Evolutionary conservation across 2,888 invertebrate genomes (phyloP), one percentile per base, ranked within the genome.

Genomic region (Lacanobia wlatinum): DNA sequence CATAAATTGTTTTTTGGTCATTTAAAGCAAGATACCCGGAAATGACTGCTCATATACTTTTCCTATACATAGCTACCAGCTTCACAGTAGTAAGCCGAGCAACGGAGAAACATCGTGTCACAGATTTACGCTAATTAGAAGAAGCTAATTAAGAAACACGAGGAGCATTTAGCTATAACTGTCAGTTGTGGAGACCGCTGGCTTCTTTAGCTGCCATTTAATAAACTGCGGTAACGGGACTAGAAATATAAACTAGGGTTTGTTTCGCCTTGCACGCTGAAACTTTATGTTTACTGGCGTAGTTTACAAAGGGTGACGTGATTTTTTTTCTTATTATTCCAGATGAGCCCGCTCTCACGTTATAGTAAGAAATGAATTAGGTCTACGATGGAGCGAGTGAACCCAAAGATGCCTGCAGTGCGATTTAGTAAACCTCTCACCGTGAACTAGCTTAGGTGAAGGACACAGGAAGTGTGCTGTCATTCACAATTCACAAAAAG

Each of bases 71-170:
- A 50, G 1, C 10, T 40, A 40, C 18, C 1, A 28, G 50, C 38
- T 63, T 40, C 21, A 53, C 56, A 62, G 10, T 71, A 53, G 18
- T 28, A 38, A 69, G 23, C 38, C 10, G 50, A 46, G 64, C 38
- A 48, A 77, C 61, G 21, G 21, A 70, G 58, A 50, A 75, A 78
- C 76, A 63, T 82, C 70, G 75, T 73, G 59, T 84, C 64, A 69
- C 78, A 84, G 84, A 90, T 84, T 88, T 87, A 89, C 85, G 85
- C 85, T 90, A 91, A 91, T 90, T 86, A 90, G 76, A 73, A 63
- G 80, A 70, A 67, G 80, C 80, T 90, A 90, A 90, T 88, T 85
- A 89, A 84, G 86, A 83, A 87, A 89, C 85, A 82, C 82, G 85
- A 87, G 85, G 84, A 81, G 82, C 65, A 67, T 83, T 83, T 76